Evolutionary conservation across 2,888 invertebrate genomes (phyloP).

Genomic region (Spodoptera exigua): DNA sequence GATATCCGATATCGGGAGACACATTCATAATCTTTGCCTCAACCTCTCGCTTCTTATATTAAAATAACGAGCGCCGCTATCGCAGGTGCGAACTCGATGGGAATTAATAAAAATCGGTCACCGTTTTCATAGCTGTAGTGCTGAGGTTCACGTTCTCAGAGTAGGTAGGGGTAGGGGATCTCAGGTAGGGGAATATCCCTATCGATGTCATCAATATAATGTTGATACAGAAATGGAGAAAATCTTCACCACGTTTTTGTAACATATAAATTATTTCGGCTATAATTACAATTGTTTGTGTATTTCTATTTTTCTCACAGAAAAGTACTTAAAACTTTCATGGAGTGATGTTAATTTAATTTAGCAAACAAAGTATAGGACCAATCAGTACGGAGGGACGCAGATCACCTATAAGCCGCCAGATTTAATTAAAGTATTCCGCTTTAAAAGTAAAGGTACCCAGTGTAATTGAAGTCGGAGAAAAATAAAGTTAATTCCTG

Average conservation of each 20-base stretch:
- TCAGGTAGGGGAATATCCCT: slow-evolving; percentile 36
- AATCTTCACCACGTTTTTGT: slow-evolving; percentile 18
- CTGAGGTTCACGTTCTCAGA: slow-evolving; percentile 24
- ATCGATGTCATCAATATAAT: slow-evolving; percentile 42
- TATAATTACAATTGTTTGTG: not conserved
- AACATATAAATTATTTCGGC: slow-evolving; percentile 14
- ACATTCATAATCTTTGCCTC: slow-evolving; percentile 88
- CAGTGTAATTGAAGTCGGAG: slow-evolving; percentile 78
- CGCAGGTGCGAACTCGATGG: slow-evolving; percentile 79
- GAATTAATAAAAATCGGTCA: slow-evolving; percentile 76
- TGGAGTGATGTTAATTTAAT: slow-evolving; percentile 53
- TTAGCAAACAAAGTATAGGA: slow-evolving; percentile 58
- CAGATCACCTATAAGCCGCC: slow-evolving; percentile 70
- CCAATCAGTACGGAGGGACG: slow-evolving; percentile 55
- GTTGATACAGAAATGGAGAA: slow-evolving; percentile 32
- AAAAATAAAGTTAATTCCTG: slow-evolving; percentile 81
- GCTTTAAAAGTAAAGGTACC: slow-evolving; percentile 76
- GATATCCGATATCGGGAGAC: slow-evolving; percentile 88
- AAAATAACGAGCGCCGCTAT: slow-evolving; percentile 78
- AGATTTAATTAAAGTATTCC: slow-evolving; percentile 82
- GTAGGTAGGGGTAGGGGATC: slow-evolving; percentile 21
- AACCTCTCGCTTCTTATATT: slow-evolving; percentile 85
- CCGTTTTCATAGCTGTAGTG: slow-evolving; percentile 60
- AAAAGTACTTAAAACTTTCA: slow-evolving; percentile 8
- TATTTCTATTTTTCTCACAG: slow-evolving; percentile 3